These are phyloP conservation scores for Sitta europaea DNA, from an alignment of 2,113 vertebrate genomes.

Conservation along the genomic window DNA sequence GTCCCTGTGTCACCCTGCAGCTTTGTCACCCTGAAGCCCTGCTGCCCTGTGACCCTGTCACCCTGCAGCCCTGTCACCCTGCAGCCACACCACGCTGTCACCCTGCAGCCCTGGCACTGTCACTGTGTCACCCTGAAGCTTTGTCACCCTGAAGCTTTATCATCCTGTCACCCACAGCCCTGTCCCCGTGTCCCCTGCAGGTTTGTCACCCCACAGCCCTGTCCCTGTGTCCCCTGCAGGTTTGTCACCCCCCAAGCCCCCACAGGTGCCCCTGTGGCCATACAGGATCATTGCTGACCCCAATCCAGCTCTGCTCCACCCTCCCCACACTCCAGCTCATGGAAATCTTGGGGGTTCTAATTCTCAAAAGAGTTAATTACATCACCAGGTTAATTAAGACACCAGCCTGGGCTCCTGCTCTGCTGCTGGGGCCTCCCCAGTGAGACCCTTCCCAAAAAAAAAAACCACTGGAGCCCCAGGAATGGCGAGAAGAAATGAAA, in stretches of 20 bases:
- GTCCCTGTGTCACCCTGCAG: too few species aligned
- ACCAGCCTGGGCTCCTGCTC: background rate
- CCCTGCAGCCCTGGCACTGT: background rate
- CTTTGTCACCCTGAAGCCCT: accelerated
- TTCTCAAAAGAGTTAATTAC: background rate
- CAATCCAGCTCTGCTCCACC: accelerated
- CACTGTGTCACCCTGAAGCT: accelerated
- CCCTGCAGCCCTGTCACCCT: background rate
- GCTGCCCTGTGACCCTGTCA: too few species aligned
- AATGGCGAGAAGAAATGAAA: background rate
- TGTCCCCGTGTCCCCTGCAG: background rate
- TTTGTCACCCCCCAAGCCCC: background rate
- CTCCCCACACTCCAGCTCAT: accelerated
- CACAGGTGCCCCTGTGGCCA: accelerated
- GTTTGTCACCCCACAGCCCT: background rate
- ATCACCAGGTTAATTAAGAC: constrained; percentile 23
- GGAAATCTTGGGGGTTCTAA: background rate
- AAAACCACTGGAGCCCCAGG: background rate
- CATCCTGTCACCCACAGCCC: background rate
- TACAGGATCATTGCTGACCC: background rate
- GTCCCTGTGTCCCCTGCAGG: background rate
- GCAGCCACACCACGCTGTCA: too few species aligned
- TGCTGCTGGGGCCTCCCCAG: background rate
- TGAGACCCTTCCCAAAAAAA: background rate
- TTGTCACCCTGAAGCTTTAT: background rate